phyloP scores from a whole-genome alignment of 2,113 vertebrate species.

The Myanophis thanlyinensis region DNA sequence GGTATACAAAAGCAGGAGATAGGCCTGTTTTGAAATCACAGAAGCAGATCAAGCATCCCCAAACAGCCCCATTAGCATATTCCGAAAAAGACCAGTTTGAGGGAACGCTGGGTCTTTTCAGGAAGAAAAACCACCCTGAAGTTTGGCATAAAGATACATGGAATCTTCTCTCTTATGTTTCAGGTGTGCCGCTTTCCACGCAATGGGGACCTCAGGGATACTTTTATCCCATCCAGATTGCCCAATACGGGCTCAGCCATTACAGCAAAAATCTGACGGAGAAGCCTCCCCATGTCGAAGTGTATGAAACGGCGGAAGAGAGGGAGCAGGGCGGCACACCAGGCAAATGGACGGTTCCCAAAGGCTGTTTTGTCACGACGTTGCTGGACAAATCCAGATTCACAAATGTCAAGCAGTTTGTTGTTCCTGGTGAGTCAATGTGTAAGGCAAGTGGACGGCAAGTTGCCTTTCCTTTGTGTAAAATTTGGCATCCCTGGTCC shows the following conservation, averaged over 20 bases:
- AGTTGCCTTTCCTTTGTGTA: not conserved
- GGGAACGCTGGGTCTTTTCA: not conserved
- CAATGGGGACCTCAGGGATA: slow-evolving; percentile 99
- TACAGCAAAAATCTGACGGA: slow-evolving; percentile 99
- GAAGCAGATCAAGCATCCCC: not conserved
- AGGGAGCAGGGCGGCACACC: slow-evolving; percentile 61
- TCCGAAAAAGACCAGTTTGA: not conserved
- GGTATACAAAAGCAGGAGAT: not conserved
- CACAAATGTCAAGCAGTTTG: slow-evolving; percentile 85
- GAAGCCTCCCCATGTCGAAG: slow-evolving; percentile 83
- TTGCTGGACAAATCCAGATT: slow-evolving; percentile 79
- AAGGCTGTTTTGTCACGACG: slow-evolving; percentile 80
- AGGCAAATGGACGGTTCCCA: slow-evolving; percentile 79
- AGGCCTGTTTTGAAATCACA: not conserved
- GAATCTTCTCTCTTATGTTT: not conserved
- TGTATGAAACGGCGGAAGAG: slow-evolving; percentile 88
- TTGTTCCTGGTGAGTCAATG: slow-evolving; percentile 78
- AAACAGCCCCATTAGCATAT: not conserved
- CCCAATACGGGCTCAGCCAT: slow-evolving; percentile 97
- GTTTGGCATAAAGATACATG: not conserved
- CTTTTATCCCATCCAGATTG: slow-evolving; percentile 99
- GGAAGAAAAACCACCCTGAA: not conserved
- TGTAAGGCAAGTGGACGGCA: accelerated
- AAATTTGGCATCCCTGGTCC: no score
- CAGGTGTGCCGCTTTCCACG: slow-evolving; percentile 94